These are phyloP conservation scores for Aphis gossypii DNA, from an alignment of 1,140 invertebrate genomes.

Conservation along the genomic window DNA sequence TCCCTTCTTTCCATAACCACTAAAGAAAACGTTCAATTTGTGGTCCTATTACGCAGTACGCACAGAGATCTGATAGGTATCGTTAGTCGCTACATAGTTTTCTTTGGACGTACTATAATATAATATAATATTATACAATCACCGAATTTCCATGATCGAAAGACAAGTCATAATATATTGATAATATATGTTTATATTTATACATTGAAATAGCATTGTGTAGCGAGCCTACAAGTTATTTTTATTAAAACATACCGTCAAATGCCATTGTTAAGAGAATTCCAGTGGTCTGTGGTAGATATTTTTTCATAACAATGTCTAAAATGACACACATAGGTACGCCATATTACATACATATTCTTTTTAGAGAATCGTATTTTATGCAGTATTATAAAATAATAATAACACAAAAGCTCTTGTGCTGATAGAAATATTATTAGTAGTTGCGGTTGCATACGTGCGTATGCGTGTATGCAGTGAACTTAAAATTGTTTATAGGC, in stretches of 20 bases:
- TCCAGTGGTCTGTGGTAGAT: neutral
- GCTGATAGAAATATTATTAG: too few species aligned
- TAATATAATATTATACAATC: neutral
- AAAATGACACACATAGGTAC: neutral
- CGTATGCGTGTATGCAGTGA: too few species aligned
- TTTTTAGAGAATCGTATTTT: neutral
- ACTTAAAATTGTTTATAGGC: too few species aligned
- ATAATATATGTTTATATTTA: neutral
- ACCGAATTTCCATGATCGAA: neutral
- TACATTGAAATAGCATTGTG: neutral
- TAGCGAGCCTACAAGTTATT: neutral
- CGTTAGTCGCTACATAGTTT: neutral
- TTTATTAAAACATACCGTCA: neutral
- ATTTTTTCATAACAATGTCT: neutral
- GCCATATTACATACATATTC: neutral
- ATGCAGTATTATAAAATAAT: neutral
- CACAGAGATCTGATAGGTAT: neutral
- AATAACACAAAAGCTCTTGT: neutral
- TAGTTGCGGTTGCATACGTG: too few species aligned
- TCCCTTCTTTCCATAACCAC: neutral
- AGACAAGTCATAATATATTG: neutral
- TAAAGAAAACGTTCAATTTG: conserved; percentile 9
- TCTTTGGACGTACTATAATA: neutral
- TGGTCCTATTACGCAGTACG: neutral
- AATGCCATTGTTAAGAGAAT: neutral